These are phyloP conservation scores for Lagodon rhomboides DNA, from an alignment of 2,797 vertebrate species.

Conservation along the genomic window DNA sequence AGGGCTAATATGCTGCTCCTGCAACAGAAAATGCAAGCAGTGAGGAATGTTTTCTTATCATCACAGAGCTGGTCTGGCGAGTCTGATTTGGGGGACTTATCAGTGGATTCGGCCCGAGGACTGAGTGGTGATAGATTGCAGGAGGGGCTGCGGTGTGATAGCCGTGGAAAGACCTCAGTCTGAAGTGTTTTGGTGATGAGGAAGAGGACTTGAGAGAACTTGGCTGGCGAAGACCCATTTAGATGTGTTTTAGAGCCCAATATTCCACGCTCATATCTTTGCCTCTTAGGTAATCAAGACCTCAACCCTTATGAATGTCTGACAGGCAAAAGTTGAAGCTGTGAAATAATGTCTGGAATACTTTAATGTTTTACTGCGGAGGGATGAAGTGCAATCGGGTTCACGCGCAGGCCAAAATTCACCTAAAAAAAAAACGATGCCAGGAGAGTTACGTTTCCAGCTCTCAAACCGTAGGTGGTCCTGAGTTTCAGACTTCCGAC, in stretches of 20 bases:
- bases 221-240: constrained; percentile 52
- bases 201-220: constrained; percentile 27
- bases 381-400: constrained; percentile 29
- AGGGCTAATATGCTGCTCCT: constrained; percentile 9
- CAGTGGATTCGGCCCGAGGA: constrained; percentile 58
- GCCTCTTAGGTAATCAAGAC: constrained; percentile 37
- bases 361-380: constrained; percentile 35
- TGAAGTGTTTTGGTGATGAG: constrained; percentile 56
- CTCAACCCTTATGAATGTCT: constrained; percentile 28
- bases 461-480: constrained; percentile 61
- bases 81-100: constrained; percentile 73
- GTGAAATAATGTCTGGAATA: constrained; percentile 43
- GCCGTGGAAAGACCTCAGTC: constrained; percentile 39
- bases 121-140: constrained; percentile 70
- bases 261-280: constrained; percentile 34
- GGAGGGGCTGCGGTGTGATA: constrained; percentile 42
- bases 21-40: constrained; percentile 24
- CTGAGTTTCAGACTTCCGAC: constrained; percentile 28
- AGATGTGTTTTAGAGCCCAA: constrained; percentile 38
- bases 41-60: constrained; percentile 79
- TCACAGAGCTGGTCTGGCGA: constrained; percentile 63
- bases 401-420: constrained; percentile 34
- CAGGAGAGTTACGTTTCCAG: constrained; percentile 23
- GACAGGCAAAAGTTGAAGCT: constrained; percentile 40
- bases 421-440: constrained; percentile 21